These are phyloP conservation scores for Panulirus ornatus DNA, from an alignment of 1,140 invertebrate species.

Conservation along the genomic window DNA sequence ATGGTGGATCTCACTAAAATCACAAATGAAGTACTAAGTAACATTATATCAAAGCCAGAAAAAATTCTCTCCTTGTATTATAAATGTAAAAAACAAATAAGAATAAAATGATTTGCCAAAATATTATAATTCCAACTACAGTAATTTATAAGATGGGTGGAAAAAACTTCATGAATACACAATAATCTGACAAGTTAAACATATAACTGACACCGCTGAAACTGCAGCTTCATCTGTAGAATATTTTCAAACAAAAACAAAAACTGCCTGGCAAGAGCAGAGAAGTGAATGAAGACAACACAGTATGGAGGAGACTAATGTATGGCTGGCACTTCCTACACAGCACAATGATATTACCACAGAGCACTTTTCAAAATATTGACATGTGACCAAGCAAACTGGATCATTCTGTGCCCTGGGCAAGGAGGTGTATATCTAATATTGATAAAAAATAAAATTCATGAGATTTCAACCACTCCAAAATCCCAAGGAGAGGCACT, in stretches of 20 bases:
- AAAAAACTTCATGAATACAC: background rate
- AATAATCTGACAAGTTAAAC: conserved; percentile 7
- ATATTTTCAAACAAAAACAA: background rate
- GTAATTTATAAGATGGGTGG: background rate
- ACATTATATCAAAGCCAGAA: background rate
- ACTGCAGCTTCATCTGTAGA: background rate
- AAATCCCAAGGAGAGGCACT: background rate
- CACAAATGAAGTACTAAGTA: too few relatives aligned
- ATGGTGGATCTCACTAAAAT: too few relatives aligned
- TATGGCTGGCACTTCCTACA: conserved; percentile 27
- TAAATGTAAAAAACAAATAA: background rate
- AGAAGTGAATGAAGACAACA: background rate
- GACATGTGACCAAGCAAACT: conserved; percentile 1
- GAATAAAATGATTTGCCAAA: background rate
- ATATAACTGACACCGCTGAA: background rate
- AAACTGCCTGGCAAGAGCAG: background rate
- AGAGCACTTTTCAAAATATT: conserved; percentile 28
- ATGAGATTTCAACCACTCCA: background rate
- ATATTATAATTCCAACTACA: background rate
- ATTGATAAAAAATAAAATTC: background rate
- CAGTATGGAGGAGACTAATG: conserved; percentile 1
- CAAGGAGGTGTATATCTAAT: background rate
- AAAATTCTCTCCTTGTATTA: background rate
- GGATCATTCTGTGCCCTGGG: background rate
- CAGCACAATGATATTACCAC: conserved; percentile 14